phyloP scores from a whole-genome alignment of 2,888 invertebrate genomes.

The Busseola fusca region DNA sequence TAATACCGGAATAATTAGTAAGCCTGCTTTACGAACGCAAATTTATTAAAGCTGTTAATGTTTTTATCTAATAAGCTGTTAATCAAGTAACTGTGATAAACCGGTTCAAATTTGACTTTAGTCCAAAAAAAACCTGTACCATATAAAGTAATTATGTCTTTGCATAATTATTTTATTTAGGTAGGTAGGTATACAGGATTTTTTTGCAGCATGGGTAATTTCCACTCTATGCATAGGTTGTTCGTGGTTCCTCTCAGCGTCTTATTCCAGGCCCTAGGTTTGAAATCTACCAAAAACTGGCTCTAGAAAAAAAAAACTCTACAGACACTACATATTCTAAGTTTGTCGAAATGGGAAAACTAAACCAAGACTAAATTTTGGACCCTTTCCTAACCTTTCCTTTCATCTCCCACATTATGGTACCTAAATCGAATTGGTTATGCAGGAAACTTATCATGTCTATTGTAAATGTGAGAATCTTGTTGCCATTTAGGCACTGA shows the following conservation, averaged over 20 bases:
- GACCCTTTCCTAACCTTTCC: not conserved
- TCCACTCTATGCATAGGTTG: not conserved
- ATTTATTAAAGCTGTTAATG: conserved; percentile 13
- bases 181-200: not conserved
- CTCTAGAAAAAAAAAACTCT: no score
- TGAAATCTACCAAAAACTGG: not conserved
- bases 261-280: not conserved
- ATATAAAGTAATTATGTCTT: not conserved
- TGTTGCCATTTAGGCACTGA: not conserved
- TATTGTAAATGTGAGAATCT: not conserved
- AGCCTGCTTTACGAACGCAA: not conserved
- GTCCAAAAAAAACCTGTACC: not conserved
- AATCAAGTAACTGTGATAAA: conserved; percentile 10
- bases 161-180: conserved; percentile 2
- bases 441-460: not conserved
- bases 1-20: conserved; percentile 20
- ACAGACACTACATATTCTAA: not conserved
- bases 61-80: not conserved
- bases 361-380: not conserved
- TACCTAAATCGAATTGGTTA: not conserved
- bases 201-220: not conserved
- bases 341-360: not conserved
- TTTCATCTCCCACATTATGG: not conserved
- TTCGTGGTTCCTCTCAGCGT: not conserved
- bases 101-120: conserved; percentile 13